Percentiles rank a stretch among this genome's conserved stretches.
Evolutionary conservation across 2,888 invertebrate species (phyloP).

Genomic region (Tetranychus piercei): DNA sequence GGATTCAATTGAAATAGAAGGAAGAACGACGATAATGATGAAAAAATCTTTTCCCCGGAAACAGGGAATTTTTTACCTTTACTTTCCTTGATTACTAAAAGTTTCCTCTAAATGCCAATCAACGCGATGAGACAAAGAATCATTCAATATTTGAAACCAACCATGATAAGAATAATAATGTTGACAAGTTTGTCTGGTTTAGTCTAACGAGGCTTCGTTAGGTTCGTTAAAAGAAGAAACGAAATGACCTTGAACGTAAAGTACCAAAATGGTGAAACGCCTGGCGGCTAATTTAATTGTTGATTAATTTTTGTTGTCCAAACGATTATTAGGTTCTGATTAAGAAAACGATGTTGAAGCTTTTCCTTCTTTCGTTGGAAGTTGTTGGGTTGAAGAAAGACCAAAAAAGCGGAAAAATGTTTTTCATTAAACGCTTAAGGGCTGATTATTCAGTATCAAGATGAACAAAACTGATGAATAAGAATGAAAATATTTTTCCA

Average conservation of each 20-base stretch:
- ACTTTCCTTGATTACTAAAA: not conserved
- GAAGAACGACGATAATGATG: not conserved
- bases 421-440: too few species aligned
- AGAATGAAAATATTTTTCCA: too few species aligned
- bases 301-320: too few species aligned
- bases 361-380: too few species aligned
- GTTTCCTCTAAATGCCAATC: not conserved
- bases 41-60: not conserved
- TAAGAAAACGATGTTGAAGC: too few species aligned
- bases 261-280: not conserved
- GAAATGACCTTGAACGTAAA: not conserved
- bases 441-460: too few species aligned
- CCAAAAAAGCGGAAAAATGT: too few species aligned
- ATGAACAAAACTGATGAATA: too few species aligned
- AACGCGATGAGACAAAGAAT: not conserved
- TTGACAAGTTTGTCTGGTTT: not conserved
- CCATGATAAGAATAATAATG: not conserved
- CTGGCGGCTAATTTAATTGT: too few species aligned
- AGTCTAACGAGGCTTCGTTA: not conserved
- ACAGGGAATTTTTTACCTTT: not conserved
- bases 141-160: not conserved
- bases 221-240: not conserved
- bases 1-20: not conserved
- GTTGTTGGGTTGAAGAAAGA: too few species aligned
- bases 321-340: too few species aligned